phyloP scores from a whole-genome alignment of 2,888 invertebrate species.

The Exocentrus adspersus region DNA sequence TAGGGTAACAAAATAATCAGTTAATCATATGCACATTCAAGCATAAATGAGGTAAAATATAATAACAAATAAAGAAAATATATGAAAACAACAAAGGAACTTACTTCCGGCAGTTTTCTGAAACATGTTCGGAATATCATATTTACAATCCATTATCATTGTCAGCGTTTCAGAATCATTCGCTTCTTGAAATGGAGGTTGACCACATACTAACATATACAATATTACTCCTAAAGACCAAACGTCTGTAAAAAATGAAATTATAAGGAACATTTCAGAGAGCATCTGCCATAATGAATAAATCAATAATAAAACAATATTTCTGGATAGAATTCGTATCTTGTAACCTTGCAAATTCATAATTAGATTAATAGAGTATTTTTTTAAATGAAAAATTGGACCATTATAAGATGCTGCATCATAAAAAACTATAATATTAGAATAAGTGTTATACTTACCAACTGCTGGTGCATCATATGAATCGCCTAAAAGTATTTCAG shows the following conservation, averaged over 20 bases:
- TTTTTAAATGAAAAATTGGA: too few species aligned
- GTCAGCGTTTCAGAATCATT: conserved; percentile 99
- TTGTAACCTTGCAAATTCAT: too few species aligned
- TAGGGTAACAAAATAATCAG: conserved; percentile 60
- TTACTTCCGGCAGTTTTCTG: conserved; percentile 84
- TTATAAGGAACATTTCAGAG: not conserved
- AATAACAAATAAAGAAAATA: not conserved
- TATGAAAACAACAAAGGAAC: conserved; percentile 35
- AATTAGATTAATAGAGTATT: too few species aligned
- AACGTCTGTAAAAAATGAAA: conserved; percentile 75
- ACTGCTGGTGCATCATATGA: conserved; percentile 99
- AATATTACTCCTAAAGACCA: conserved; percentile 99
- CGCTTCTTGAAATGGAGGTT: conserved; percentile 98
- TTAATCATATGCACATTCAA: too few species aligned
- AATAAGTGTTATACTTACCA: conserved; percentile 75
- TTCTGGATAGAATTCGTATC: too few species aligned
- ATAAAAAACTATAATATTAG: too few species aligned
- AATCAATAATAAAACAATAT: too few species aligned
- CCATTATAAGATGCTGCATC: too few species aligned
- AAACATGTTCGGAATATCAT: conserved; percentile 91
- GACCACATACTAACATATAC: conserved; percentile 98
- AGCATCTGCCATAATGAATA: not conserved
- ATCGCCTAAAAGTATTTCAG: conserved; percentile 97
- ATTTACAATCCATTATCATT: conserved; percentile 99
- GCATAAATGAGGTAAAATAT: conserved; percentile 2